A percentile compares a stretch with the other conserved stretches of the same genome.
Evolutionary conservation across 2,797 vertebrate genomes (phyloP).

Genomic region (Garrulus glandarius): DNA sequence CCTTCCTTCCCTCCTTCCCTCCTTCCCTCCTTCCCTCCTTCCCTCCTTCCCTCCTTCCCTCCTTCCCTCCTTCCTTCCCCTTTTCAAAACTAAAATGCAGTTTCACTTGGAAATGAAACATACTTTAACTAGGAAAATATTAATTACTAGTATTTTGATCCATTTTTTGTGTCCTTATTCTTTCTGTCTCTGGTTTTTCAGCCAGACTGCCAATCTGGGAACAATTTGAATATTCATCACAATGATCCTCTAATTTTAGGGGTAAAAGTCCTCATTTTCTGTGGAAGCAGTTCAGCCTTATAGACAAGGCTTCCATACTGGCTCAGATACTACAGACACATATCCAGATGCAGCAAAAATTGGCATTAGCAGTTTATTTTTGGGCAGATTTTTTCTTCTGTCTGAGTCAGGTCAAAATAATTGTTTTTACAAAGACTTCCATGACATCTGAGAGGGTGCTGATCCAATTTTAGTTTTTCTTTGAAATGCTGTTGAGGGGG

Average conservation of each 20-base stretch:
- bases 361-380: not conserved
- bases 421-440: not conserved
- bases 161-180: not conserved
- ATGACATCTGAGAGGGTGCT: not conserved
- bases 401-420: not conserved
- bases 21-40: too few relatives aligned
- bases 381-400: not conserved
- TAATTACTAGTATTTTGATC: not conserved
- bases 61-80: too few relatives aligned
- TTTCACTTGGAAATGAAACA: not conserved
- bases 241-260: not conserved
- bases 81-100: not conserved
- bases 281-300: not conserved
- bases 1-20: not conserved
- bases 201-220: not conserved
- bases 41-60: too few relatives aligned
- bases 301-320: not conserved
- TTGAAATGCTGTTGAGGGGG: accelerated
- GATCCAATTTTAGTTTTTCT: not conserved
- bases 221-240: not conserved
- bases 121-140: not conserved
- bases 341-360: not conserved
- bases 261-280: not conserved
- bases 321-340: not conserved
- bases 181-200: not conserved